Conservation (phyloP, 2,888 invertebrate species). For the Synanthedon andrenaeformis region DNA sequence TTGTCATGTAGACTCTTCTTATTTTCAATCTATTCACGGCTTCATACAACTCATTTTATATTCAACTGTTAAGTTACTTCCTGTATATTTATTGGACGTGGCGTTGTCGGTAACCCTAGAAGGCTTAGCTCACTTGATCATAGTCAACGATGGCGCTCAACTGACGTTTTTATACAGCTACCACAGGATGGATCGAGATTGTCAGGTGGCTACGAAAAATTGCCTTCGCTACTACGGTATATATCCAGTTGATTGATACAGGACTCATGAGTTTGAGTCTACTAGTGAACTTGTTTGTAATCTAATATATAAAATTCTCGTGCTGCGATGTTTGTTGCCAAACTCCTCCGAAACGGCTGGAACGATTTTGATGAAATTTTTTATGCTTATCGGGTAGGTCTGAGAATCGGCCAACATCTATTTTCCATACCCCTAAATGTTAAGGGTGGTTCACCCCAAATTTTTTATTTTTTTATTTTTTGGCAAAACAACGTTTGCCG, state of each 20-base stretch:
- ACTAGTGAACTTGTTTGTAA: no score
- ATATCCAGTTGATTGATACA: constrained; percentile 15
- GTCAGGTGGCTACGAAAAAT: constrained; percentile 50
- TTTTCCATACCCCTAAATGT: no score
- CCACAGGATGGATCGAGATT: constrained; percentile 39
- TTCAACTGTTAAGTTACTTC: not conserved
- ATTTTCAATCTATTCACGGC: not conserved
- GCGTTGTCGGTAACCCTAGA: constrained; percentile 22
- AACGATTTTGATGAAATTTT: no score
- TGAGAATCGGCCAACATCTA: no score
- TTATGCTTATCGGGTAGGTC: no score
- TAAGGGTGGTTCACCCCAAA: no score
- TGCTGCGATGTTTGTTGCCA: no score
- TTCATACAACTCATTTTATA: not conserved
- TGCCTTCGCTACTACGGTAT: constrained; percentile 22
- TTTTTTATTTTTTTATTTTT: no score
- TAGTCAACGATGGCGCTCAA: constrained; percentile 38
- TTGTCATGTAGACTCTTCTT: not conserved
- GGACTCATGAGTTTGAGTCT: no score
- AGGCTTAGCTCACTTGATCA: constrained; percentile 41
- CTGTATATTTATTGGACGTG: not conserved
- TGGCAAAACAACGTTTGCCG: no score
- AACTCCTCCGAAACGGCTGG: no score
- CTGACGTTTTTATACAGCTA: constrained; percentile 49
- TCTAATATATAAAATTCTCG: no score